phyloP scores from a whole-genome alignment of 2,888 invertebrate species.

The Galerucella nymphaeae region DNA sequence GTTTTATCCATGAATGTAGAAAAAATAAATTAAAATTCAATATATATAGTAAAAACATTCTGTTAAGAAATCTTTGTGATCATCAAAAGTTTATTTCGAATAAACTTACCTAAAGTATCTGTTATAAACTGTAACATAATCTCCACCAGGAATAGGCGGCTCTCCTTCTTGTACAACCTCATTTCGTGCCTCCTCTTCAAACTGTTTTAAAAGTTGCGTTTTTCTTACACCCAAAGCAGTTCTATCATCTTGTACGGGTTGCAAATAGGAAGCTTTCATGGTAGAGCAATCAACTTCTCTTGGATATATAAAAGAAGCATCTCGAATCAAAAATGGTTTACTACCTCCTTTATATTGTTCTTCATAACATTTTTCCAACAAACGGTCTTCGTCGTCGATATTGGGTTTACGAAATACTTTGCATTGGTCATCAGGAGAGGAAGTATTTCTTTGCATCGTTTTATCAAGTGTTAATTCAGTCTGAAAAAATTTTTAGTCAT shows the following conservation, averaged over 20 bases:
- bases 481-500: neutral
- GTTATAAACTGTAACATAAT: conserved; percentile 61
- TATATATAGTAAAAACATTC: no score
- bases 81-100: neutral
- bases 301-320: conserved; percentile 47
- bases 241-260: conserved; percentile 47
- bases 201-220: conserved; percentile 50
- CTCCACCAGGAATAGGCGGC: conserved; percentile 51
- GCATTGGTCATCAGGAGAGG: conserved; percentile 18
- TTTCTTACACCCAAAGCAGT: conserved; percentile 51
- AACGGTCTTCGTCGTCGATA: conserved; percentile 45
- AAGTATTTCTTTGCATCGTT: conserved; percentile 3
- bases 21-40: no score
- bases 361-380: conserved; percentile 56
- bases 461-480: neutral
- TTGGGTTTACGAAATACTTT: conserved; percentile 16
- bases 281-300: conserved; percentile 50
- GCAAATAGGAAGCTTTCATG: conserved; percentile 56
- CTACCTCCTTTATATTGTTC: conserved; percentile 56
- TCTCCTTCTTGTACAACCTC: conserved; percentile 55
- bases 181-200: conserved; percentile 54
- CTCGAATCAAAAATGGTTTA: conserved; percentile 59
- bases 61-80: no score
- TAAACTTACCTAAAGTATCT: conserved; percentile 29
- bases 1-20: no score